Conservation (phyloP, 2,113 vertebrate species). For the Seriola aureovittata region DNA sequence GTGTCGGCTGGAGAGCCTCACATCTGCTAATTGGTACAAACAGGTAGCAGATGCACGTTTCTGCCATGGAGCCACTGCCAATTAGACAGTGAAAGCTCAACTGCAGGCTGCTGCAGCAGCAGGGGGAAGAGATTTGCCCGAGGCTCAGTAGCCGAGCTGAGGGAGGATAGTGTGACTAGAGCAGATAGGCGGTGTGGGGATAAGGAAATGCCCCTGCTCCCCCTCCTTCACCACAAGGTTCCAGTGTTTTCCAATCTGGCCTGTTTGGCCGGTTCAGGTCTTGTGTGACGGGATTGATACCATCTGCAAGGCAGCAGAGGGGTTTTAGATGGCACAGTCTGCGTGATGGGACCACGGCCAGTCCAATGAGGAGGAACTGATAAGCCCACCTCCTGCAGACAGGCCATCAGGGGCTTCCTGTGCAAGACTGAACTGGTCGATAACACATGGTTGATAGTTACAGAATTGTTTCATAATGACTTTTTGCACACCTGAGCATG, state of each 20-base stretch:
- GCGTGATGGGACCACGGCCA: constrained; percentile 41
- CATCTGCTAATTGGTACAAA: constrained; percentile 88
- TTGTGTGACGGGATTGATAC: constrained; percentile 34
- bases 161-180: constrained; percentile 51
- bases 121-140: constrained; percentile 46
- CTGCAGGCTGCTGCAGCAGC: constrained; percentile 59
- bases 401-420: constrained; percentile 38
- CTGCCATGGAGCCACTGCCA: constrained; percentile 78
- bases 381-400: constrained; percentile 39
- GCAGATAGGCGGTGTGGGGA: constrained; percentile 26
- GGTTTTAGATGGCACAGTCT: constrained; percentile 50
- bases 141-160: constrained; percentile 58
- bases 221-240: constrained; percentile 21
- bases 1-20: constrained; percentile 84
- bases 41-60: constrained; percentile 87
- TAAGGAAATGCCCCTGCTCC: constrained; percentile 42
- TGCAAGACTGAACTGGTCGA: not conserved
- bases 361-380: constrained; percentile 57
- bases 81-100: constrained; percentile 79
- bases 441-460: constrained; percentile 34
- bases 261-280: constrained; percentile 47
- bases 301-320: constrained; percentile 40
- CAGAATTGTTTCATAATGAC: constrained; percentile 17
- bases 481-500: constrained; percentile 8
- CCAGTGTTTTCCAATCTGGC: constrained; percentile 50